A percentile compares a stretch with the other conserved stretches of the same genome.
Evolutionary conservation across 2,113 vertebrate genomes (phyloP).

Genomic region (Sylvia atricapilla): DNA sequence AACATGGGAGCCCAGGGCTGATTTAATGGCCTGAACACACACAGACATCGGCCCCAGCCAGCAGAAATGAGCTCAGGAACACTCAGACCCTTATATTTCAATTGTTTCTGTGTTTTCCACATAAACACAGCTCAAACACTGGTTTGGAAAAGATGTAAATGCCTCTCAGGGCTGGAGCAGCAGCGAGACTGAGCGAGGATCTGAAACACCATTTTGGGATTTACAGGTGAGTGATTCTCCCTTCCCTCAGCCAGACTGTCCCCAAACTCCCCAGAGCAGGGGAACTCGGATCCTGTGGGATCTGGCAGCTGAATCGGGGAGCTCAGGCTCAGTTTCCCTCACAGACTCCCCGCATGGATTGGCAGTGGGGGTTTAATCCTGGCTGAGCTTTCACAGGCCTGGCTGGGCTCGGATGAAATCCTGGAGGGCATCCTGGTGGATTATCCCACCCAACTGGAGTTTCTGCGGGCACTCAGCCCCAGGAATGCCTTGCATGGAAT

Average conservation of each 20-base stretch:
- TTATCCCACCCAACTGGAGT: neutral
- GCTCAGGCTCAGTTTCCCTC: neutral
- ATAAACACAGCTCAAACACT: neutral
- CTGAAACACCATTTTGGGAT: neutral
- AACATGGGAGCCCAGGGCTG: neutral
- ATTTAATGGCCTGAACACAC: conserved; percentile 13
- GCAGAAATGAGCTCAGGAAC: neutral
- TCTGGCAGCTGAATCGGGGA: neutral
- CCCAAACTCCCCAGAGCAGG: fast-evolving
- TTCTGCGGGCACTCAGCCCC: neutral
- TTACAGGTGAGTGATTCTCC: neutral
- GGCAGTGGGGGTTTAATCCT: neutral
- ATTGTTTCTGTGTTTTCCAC: neutral
- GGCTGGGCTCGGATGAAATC: neutral
- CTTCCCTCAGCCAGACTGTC: neutral
- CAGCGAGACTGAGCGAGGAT: neutral
- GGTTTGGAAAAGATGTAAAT: neutral
- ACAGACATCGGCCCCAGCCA: neutral
- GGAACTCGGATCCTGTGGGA: fast-evolving
- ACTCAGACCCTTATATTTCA: neutral
- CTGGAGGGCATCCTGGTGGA: neutral
- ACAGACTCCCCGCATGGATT: fast-evolving
- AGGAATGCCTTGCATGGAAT: neutral
- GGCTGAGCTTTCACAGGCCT: neutral
- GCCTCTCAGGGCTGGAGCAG: neutral